Percentiles rank a stretch among this genome's conserved stretches.
These are phyloP conservation scores for Chromoteleia sp. DNA, from an alignment of 2,888 invertebrate genomes.

Conservation along the genomic window DNA sequence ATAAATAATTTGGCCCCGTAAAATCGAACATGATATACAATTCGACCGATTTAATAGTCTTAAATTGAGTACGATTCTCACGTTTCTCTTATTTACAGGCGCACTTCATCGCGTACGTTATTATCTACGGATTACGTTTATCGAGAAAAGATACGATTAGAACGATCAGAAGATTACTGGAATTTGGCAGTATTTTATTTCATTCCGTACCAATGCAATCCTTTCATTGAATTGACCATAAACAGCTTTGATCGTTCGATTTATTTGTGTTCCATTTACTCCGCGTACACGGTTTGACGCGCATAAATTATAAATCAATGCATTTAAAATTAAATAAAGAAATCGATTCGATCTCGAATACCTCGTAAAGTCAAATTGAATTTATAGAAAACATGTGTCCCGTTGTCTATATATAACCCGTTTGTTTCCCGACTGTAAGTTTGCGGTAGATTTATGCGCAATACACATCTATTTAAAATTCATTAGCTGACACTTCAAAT, in stretches of 20 bases:
- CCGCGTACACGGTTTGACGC: too few relatives aligned
- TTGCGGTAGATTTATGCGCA: conserved; percentile 29
- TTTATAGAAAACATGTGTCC: conserved; percentile 51
- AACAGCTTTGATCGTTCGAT: too few relatives aligned
- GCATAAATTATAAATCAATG: too few relatives aligned
- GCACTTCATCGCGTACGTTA: neutral
- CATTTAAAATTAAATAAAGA: neutral
- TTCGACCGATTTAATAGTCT: neutral
- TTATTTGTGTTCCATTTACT: too few relatives aligned
- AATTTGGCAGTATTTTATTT: too few relatives aligned
- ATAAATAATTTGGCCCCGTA: conserved; percentile 23
- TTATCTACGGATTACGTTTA: conserved; percentile 1
- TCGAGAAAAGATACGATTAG: neutral
- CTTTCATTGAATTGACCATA: too few relatives aligned
- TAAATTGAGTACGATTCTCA: neutral
- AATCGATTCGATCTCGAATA: conserved; percentile 3
- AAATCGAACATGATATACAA: conserved; percentile 3
- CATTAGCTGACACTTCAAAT: conserved; percentile 33
- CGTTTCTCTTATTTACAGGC: neutral
- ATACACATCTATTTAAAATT: conserved; percentile 39
- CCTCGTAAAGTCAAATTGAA: conserved; percentile 6
- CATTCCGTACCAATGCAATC: too few relatives aligned
- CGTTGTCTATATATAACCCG: conserved; percentile 43
- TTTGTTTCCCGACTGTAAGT: conserved; percentile 14
- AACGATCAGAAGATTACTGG: neutral